Evolutionary conservation across 2,888 invertebrate species (phyloP).

Genomic region (Leptopilina syphax): DNA sequence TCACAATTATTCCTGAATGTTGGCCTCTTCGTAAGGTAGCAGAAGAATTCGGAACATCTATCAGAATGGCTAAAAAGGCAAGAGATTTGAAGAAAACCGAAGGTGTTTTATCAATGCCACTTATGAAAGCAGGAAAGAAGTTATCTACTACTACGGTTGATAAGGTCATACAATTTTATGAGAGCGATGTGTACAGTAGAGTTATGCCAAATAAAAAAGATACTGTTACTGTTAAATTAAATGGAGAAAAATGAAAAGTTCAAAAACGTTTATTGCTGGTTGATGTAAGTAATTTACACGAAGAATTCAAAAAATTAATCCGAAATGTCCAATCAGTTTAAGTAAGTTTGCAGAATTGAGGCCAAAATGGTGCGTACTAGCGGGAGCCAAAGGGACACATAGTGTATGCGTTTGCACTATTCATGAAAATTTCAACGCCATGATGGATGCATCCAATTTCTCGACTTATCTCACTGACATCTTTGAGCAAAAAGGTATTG

Average conservation of each 20-base stretch:
- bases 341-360: slow-evolving; percentile 32
- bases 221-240: slow-evolving; percentile 12
- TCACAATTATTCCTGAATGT: no score
- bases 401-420: background rate
- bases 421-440: slow-evolving; percentile 42
- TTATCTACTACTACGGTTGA: background rate
- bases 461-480: slow-evolving; percentile 28
- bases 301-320: slow-evolving; percentile 38
- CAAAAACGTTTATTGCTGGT: slow-evolving; percentile 39
- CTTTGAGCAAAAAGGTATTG: slow-evolving; percentile 20
- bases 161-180: slow-evolving; percentile 41
- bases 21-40: background rate
- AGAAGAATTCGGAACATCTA: slow-evolving; percentile 32
- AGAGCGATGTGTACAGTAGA: slow-evolving; percentile 38
- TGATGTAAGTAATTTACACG: slow-evolving; percentile 22
- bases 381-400: slow-evolving; percentile 17
- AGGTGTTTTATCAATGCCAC: background rate
- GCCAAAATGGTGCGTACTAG: slow-evolving; percentile 40
- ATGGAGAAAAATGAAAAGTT: slow-evolving; percentile 13
- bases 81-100: background rate
- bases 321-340: slow-evolving; percentile 32
- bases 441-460: slow-evolving; percentile 40
- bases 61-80: slow-evolving; percentile 4
- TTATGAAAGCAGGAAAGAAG: background rate
- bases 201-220: slow-evolving; percentile 41